Evolutionary conservation across 1,140 invertebrate species (phyloP).

Genomic region (Anastrepha obliqua): DNA sequence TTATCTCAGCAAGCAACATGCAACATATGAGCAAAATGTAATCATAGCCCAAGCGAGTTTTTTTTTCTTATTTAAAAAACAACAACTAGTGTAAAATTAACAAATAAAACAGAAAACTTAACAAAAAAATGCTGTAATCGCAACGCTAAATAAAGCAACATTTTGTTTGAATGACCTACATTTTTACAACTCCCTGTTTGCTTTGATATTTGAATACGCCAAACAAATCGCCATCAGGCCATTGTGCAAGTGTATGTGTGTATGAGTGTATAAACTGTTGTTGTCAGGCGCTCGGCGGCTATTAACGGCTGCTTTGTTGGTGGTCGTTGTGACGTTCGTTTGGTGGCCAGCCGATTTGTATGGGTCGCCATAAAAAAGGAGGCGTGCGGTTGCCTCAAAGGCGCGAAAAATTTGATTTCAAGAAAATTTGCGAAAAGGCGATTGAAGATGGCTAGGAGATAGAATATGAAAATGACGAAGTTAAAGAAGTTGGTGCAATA

Average conservation of each 20-base stretch:
- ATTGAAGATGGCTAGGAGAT: background rate
- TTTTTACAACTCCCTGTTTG: slow-evolving; percentile 2
- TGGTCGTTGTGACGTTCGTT: slow-evolving; percentile 10
- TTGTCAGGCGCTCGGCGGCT: background rate
- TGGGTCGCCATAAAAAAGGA: background rate
- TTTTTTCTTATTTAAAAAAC: background rate
- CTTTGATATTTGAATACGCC: background rate
- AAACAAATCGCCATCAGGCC: background rate
- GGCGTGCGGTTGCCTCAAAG: slow-evolving; percentile 11
- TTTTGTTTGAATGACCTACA: background rate
- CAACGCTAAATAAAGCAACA: slow-evolving; percentile 8
- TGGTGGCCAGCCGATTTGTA: background rate
- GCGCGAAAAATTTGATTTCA: background rate
- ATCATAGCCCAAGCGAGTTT: background rate
- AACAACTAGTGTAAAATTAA: background rate
- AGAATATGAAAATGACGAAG: background rate
- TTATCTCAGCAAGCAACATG: background rate
- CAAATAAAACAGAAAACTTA: background rate
- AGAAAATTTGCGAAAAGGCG: background rate
- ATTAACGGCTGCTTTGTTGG: background rate
- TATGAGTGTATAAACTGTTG: background rate
- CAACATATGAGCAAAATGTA: slow-evolving; percentile 21
- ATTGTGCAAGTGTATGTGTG: background rate
- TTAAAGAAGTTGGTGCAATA: background rate
- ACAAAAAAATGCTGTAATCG: slow-evolving; percentile 16